These are phyloP conservation scores for Atrichornis clamosus DNA, from an alignment of 2,113 vertebrate species.

Conservation along the genomic window DNA sequence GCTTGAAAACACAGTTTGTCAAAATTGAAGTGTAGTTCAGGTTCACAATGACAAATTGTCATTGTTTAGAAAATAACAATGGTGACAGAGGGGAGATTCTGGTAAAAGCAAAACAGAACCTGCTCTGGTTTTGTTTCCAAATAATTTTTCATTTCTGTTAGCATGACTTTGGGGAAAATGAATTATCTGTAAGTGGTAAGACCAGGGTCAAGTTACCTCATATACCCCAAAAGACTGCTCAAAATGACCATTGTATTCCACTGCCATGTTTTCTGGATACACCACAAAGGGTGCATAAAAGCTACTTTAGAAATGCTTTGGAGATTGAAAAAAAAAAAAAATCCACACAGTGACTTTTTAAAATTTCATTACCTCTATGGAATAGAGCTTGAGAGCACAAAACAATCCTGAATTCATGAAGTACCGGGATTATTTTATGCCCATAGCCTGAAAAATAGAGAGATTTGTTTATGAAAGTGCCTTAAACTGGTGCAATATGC, in stretches of 20 bases:
- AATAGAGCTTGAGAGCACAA: not conserved
- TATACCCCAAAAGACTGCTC: not conserved
- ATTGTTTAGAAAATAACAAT: not conserved
- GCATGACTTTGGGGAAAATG: not conserved
- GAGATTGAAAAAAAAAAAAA: not conserved
- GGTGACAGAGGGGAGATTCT: not conserved
- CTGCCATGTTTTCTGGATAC: not conserved
- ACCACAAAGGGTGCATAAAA: not conserved
- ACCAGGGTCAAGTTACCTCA: not conserved
- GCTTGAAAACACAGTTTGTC: not conserved
- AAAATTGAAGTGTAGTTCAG: not conserved
- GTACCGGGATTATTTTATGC: not conserved
- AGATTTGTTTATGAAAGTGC: not conserved
- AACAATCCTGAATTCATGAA: not conserved
- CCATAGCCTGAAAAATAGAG: not conserved
- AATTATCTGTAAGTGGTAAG: not conserved
- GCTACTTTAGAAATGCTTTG: not conserved
- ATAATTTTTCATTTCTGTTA: not conserved
- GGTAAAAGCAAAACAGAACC: not conserved
- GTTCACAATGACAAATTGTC: not conserved
- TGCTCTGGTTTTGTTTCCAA: not conserved
- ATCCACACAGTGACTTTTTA: not conserved
- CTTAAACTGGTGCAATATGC: not conserved
- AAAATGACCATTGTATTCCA: not conserved
- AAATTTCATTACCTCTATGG: not conserved